Evolutionary conservation across 1,140 invertebrate species (phyloP), one percentile per base, ranked within the genome.

Genomic region (Chymomyza costata): DNA sequence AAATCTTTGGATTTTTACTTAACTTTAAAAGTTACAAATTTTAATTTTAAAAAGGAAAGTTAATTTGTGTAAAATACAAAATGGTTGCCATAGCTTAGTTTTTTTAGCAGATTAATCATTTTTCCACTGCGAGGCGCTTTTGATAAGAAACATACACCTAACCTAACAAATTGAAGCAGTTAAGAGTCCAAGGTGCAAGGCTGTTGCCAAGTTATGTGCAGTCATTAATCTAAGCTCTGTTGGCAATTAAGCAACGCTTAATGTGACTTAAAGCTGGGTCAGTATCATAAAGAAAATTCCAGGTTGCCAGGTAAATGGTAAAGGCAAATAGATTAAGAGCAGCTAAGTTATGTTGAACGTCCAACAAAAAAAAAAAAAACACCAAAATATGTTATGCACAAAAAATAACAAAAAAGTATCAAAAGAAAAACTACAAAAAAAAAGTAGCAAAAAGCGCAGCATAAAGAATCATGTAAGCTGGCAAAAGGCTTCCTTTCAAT

Each of bases 281-380:
- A 48, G 73, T 56, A 63, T 63, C 59, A 64, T 52, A 65, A 56
- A 37, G 37, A 37, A 67, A 73, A 43, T 43, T 17, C 8, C 8
- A 8, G 6, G 11, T 14, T 2, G 15, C 25, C 25, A 28, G 25
- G 18, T 28, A 43, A 16, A 52, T 43, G 66, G 55, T 61, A 70
- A 58, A 53, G 48, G 59, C 70, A 76, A 76, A 71, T 66, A 76
- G 70, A 78, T 76, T 76, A 78, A n/a, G 66, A 65, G 56, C 57
- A 65, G 66, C 71, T 76, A 78, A 65, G 70, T 44, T 52, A 39
- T 15, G 39, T 34, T 19, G 43, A 51, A 15, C 35, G 39, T 8
- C 28, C 37, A 21, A 11, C 2, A 3, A 34, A 34, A 39, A 35
- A 59, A 58, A 39, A 0, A 18, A 11, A 51, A 18, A 31, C 2